phyloP scores from a whole-genome alignment of 2,797 vertebrate genomes.

The Pogoniulus pusillus region DNA sequence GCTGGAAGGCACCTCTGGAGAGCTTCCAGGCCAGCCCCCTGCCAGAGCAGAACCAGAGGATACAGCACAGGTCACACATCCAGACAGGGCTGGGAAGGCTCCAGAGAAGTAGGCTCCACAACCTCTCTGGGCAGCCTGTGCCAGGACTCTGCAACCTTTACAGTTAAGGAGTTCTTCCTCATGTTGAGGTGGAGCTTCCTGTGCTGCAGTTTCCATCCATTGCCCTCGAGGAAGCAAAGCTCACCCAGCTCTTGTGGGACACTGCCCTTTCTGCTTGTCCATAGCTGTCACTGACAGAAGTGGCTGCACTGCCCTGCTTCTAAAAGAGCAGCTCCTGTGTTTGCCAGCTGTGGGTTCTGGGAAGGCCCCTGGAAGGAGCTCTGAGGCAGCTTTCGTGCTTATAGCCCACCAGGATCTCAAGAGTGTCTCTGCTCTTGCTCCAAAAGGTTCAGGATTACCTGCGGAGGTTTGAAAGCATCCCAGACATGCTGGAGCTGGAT shows the following conservation, averaged over 20 bases:
- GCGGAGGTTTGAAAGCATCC: slow-evolving; percentile 96
- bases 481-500: slow-evolving; percentile 97
- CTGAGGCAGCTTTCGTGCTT: background rate
- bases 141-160: too few species aligned
- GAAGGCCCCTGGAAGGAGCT: background rate
- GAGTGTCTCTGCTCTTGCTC: background rate
- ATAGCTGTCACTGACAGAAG: rapidly evolving
- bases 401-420: background rate
- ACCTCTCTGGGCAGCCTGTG: too few species aligned
- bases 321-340: background rate
- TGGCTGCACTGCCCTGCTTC: rapidly evolving
- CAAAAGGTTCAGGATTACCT: slow-evolving; percentile 94
- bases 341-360: background rate
- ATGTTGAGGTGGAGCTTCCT: too few species aligned
- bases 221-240: background rate
- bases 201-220: background rate
- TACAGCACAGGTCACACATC: too few species aligned
- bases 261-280: background rate
- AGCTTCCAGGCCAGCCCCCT: too few species aligned
- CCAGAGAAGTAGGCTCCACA: too few species aligned
- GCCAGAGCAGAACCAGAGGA: too few species aligned
- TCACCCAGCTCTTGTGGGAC: rapidly evolving
- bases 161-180: too few species aligned
- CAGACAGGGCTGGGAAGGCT: too few species aligned
- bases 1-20: too few species aligned